Evolutionary conservation across 2,888 invertebrate species (phyloP), one percentile per base, ranked within the genome.

Genomic region (Tuta absoluta): DNA sequence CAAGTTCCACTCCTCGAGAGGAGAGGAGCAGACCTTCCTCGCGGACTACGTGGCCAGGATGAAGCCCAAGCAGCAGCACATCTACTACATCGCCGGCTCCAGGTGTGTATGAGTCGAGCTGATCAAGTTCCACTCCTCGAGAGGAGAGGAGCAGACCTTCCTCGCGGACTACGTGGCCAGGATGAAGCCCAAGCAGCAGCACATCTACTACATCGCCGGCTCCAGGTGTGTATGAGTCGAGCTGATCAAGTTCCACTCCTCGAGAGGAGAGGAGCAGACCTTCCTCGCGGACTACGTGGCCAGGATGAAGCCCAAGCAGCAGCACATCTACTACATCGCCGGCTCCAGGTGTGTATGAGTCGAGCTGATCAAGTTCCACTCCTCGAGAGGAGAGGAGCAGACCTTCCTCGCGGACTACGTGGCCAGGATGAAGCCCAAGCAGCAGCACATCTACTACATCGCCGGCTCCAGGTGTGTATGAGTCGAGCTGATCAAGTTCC

Each of bases 131-230:
- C 93, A 94, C 71, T 96, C 97, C 2, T 99, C 99, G 12, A 92
- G 94, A 79, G 84, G 24, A 23, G 82, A 84, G 19, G 93, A 94
- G 68, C 92, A 94, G 69, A 97, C 97, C 2, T 95, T 94, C 67
- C 93, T 99, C 63, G 92, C 95, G 0, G 98, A 98, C 75, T 99
- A 99, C 86, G 97, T 98, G 23, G 93, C 94, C 69, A 94, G 99
- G 71, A 99, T 99, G 99, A 98, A 98, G 89, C 94, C 96, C 60
- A 96, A 95, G 73, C 99, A 99, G 90, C 96, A 97, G 63, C 95
- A 96, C 80, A 98, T 99, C 83, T 99, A 96, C 92, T 99, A 98
- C 92, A 96, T 99, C 84, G 99, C 99, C 70, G 99, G 99, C 68
- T 88, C 97, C 63, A 95, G 94, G 41, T 41, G n/a, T n/a, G n/a